Evolutionary conservation across 2,888 invertebrate genomes (phyloP).

Genomic region (Drosophila nigricruria): DNA sequence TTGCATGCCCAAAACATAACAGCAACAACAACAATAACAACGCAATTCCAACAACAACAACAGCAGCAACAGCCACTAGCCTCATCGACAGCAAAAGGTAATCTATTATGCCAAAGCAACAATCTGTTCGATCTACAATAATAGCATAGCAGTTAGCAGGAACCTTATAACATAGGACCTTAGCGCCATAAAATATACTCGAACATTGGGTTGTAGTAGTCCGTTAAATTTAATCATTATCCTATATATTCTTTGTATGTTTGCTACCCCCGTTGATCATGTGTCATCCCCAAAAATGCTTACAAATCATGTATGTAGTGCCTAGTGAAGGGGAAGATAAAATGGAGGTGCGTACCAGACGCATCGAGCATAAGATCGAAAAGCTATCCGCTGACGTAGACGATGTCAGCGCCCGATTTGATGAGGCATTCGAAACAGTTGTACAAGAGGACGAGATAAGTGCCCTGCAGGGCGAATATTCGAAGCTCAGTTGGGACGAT

Average conservation of each 20-base stretch:
- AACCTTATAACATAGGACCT: constrained; percentile 22
- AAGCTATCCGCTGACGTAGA: constrained; percentile 82
- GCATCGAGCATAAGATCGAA: constrained; percentile 84
- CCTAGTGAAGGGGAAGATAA: constrained; percentile 65
- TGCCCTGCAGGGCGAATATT: constrained; percentile 84
- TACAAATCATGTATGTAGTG: constrained; percentile 58
- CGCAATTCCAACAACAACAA: constrained; percentile 59
- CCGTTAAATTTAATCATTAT: constrained; percentile 55
- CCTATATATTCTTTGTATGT: constrained; percentile 58
- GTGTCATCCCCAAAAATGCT: constrained; percentile 27
- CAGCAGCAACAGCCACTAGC: constrained; percentile 51
- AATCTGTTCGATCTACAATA: constrained; percentile 39
- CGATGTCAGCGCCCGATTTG: constrained; percentile 81
- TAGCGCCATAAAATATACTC: constrained; percentile 13
- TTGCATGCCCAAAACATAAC: constrained; percentile 76
- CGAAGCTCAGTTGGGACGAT: constrained; percentile 86
- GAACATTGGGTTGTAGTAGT: constrained; percentile 48
- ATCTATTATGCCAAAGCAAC: constrained; percentile 55
- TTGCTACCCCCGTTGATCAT: constrained; percentile 49
- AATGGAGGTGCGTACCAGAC: constrained; percentile 70
- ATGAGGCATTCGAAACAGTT: constrained; percentile 81
- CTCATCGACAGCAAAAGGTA: constrained; percentile 71
- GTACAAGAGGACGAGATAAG: constrained; percentile 85
- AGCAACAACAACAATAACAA: constrained; percentile 59
- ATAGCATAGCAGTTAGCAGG: constrained; percentile 39